Evolutionary conservation across 2,888 invertebrate genomes (phyloP).

Genomic region (Caenorhabditis sp.): DNA sequence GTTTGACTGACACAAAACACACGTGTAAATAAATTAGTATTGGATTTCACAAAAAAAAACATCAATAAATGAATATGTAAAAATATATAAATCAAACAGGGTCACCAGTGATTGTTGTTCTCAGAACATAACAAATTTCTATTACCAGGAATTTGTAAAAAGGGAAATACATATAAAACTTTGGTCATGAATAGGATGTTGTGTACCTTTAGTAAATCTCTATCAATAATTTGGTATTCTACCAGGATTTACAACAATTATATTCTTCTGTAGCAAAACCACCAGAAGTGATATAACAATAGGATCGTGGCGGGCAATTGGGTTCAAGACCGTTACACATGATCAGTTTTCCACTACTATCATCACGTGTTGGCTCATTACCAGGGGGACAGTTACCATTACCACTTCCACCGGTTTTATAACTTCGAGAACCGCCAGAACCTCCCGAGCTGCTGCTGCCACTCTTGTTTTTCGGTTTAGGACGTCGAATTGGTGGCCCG

Average conservation of each 20-base stretch:
- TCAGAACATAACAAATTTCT: constrained; percentile 21
- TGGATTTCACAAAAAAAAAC: constrained; percentile 6
- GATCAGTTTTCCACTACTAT: constrained; percentile 48
- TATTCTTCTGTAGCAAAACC: constrained; percentile 67
- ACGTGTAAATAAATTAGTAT: constrained; percentile 40
- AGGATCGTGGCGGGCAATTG: constrained; percentile 69
- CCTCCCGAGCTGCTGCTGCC: constrained; percentile 34
- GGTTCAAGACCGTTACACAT: constrained; percentile 68
- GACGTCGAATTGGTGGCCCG: constrained; percentile 65
- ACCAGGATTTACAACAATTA: constrained; percentile 69
- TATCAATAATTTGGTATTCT: constrained; percentile 7
- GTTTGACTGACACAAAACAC: constrained; percentile 21
- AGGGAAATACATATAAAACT: background rate
- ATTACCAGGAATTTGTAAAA: constrained; percentile 35
- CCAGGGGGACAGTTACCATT: constrained; percentile 67
- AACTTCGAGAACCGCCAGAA: constrained; percentile 36
- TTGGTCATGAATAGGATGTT: constrained; percentile 1
- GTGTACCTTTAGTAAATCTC: background rate
- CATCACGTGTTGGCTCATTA: constrained; percentile 62
- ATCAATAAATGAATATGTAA: background rate
- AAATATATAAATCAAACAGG: background rate
- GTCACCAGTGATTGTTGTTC: constrained; percentile 6
- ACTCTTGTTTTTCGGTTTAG: constrained; percentile 51
- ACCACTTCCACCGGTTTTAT: constrained; percentile 52
- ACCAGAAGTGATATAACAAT: constrained; percentile 70